These are phyloP conservation scores for Drosophila mimica DNA, from an alignment of 2,888 invertebrate species.

Conservation along the genomic window DNA sequence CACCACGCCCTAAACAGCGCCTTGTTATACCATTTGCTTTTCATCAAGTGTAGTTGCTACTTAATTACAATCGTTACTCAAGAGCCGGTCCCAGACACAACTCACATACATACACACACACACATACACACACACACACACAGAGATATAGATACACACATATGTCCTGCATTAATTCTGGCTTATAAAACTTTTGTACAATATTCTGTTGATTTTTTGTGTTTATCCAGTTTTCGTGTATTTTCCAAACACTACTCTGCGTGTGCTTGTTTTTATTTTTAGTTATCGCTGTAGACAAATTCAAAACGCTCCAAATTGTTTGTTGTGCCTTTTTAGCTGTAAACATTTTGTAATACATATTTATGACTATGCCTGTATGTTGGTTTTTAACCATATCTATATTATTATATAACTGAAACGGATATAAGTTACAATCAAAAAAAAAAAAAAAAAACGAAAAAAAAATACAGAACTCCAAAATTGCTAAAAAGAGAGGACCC, in stretches of 20 bases:
- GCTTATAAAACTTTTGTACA: constrained; percentile 40
- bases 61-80: constrained; percentile 80
- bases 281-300: constrained; percentile 42
- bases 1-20: constrained; percentile 51
- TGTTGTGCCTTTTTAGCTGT: constrained; percentile 70
- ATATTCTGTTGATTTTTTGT: constrained; percentile 49
- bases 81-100: constrained; percentile 43
- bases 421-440: constrained; percentile 51
- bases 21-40: constrained; percentile 68
- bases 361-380: constrained; percentile 67
- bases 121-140: constrained; percentile 12
- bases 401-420: constrained; percentile 54
- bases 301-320: constrained; percentile 54
- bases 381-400: constrained; percentile 38
- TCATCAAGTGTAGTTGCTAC: constrained; percentile 77
- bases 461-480: constrained; percentile 41
- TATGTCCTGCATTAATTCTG: constrained; percentile 53
- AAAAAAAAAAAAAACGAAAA: constrained; percentile 13
- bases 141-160: constrained; percentile 3
- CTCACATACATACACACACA: constrained; percentile 15
- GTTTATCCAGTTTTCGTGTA: constrained; percentile 39
- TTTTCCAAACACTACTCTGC: constrained; percentile 58
- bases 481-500: constrained; percentile 76
- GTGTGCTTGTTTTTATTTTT: constrained; percentile 66
- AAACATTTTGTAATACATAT: constrained; percentile 52